These are phyloP conservation scores for Lacerta bilineata DNA, from an alignment of 2,797 vertebrate genomes.

Conservation along the genomic window DNA sequence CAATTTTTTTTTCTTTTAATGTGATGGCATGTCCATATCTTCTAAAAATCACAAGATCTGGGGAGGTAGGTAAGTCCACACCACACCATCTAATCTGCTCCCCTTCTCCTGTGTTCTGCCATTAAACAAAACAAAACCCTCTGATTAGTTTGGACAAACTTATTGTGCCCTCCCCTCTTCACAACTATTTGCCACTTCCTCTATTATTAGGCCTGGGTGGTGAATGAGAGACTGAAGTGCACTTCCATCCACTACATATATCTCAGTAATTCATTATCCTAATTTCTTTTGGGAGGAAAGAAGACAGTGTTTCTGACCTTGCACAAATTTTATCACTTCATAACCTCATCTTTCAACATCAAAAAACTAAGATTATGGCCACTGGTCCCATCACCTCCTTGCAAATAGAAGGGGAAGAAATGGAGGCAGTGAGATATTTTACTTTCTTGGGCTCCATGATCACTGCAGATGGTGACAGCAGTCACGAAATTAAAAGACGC, in stretches of 20 bases:
- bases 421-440: no score
- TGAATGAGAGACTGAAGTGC: not conserved
- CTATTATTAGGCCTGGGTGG: not conserved
- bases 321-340: not conserved
- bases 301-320: not conserved
- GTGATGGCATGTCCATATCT: not conserved
- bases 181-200: not conserved
- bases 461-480: no score
- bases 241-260: not conserved
- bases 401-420: no score
- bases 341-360: not conserved
- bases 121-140: not conserved
- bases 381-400: no score
- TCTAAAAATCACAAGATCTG: not conserved
- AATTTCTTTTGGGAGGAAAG: not conserved
- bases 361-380: no score
- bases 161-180: not conserved
- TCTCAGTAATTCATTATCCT: not conserved
- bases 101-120: not conserved
- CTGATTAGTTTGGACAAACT: not conserved
- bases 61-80: not conserved
- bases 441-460: no score
- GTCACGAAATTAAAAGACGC: no score
- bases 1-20: not conserved
- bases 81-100: not conserved